Conservation (phyloP, 2,113 vertebrate genomes). For the Mandrillus leucophaeus region DNA sequence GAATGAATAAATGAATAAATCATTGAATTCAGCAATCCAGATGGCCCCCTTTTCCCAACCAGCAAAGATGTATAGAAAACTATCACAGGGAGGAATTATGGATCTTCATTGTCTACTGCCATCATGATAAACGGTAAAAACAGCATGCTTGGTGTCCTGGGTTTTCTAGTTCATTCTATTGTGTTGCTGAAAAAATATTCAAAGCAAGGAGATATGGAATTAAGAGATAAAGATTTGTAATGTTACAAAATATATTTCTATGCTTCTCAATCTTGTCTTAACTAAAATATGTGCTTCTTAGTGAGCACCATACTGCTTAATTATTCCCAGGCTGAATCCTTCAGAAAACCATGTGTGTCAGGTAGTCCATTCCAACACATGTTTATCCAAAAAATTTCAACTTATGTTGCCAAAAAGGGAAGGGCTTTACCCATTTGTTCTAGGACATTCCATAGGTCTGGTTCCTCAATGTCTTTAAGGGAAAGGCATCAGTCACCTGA, state of each 20-base stretch:
- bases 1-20: not conserved
- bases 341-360: not conserved
- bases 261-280: not conserved
- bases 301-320: not conserved
- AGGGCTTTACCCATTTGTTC: not conserved
- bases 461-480: not conserved
- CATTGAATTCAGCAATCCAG: not conserved
- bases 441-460: not conserved
- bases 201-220: not conserved
- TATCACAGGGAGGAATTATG: not conserved
- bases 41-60: not conserved
- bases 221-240: not conserved
- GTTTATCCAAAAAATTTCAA: not conserved
- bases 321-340: not conserved
- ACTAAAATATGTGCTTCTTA: not conserved
- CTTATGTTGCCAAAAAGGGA: not conserved
- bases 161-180: not conserved
- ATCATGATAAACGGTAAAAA: not conserved
- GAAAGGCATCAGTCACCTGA: not conserved
- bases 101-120: not conserved
- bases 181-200: constrained; percentile 20
- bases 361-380: not conserved
- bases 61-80: not conserved
- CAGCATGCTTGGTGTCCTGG: not conserved
- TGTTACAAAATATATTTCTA: not conserved